Base-by-base conservation (phyloP, 2,888 invertebrate species). In the Patella pellucida region DNA sequence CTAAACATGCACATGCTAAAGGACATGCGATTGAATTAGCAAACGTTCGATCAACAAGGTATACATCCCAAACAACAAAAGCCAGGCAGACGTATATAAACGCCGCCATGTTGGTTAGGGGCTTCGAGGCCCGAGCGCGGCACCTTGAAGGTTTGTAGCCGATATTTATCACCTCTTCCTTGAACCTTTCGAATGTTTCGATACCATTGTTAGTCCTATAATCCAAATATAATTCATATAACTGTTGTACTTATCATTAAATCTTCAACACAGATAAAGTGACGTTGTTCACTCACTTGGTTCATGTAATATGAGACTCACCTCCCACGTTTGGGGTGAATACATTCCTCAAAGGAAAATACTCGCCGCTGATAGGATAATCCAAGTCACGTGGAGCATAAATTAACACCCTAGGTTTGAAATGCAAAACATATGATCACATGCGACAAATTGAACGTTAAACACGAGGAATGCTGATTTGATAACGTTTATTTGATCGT, bases 1-100 rank as follows among this genome's bases (percentile, higher is more conserved):
- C 94, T 84, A 95, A 92, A 91, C 95, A 95, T 87, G 92, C 93
- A 91, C 96, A 96, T 90, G 92, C 92, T 85, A 93, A 92, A 75
- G 95, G 94, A 89, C 95, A 95, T 23, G 69, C 70, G 52, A 80
- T 73, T 75, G 77, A 76, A 68, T 83, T 83, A 51, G 79, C 76
- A 71, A 78, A 78, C 14, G 78, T 76, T 69, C 68, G 73, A 67
- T 69, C 16, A 69, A 75, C 67, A 71, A 76, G 70, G 80, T 83
- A 84, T 70, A 81, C 79, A 78, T 80, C 82, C 80, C 79, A 83
- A 77, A 82, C 82, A 84, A 88, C 86, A 84, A 87, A 86, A 84
- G 85, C 85, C 78, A 83, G 82, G 81, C 85, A 84, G 79, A 85
- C 83, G 82, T 82, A 85, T 82, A 84, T 84, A 82, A 85, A 83